phyloP scores from a whole-genome alignment of 2,888 invertebrate genomes.

The Bruchidius siliquastri region DNA sequence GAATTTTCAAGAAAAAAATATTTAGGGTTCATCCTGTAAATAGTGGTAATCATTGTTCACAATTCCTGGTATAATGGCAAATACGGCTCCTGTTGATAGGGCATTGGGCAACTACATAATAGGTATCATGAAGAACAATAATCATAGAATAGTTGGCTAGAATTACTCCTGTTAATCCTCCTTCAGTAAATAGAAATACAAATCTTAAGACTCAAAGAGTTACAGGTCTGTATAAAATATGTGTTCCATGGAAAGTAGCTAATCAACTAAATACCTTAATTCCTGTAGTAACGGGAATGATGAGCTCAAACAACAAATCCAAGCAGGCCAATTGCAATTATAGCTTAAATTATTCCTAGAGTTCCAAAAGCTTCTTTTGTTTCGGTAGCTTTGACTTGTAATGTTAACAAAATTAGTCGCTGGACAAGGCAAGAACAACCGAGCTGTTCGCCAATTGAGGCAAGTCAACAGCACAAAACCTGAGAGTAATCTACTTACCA shows the following conservation, averaged over 20 bases:
- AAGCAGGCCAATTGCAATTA: slow-evolving; percentile 75
- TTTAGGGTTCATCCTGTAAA: slow-evolving; percentile 19
- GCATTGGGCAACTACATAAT: slow-evolving; percentile 64
- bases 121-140: slow-evolving; percentile 73
- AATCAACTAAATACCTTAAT: slow-evolving; percentile 80
- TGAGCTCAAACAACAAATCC: slow-evolving; percentile 83
- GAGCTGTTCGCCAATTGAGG: no score
- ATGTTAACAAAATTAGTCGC: no score
- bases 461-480: no score
- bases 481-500: no score
- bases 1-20: slow-evolving; percentile 52
- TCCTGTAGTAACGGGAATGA: slow-evolving; percentile 82
- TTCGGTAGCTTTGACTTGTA: no score
- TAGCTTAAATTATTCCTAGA: slow-evolving; percentile 48
- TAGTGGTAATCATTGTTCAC: slow-evolving; percentile 6
- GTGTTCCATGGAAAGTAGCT: slow-evolving; percentile 63
- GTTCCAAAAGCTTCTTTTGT: slow-evolving; percentile 12
- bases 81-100: slow-evolving; percentile 19
- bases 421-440: no score
- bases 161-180: slow-evolving; percentile 65
- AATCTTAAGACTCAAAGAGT: slow-evolving; percentile 69
- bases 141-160: slow-evolving; percentile 73
- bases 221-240: slow-evolving; percentile 56
- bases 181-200: slow-evolving; percentile 72
- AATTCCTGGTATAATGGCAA: slow-evolving; percentile 14